These are phyloP conservation scores for Zoroaster sp. DNA, from an alignment of 53 echinoderm and acorn worm species.

Conservation along the genomic window DNA sequence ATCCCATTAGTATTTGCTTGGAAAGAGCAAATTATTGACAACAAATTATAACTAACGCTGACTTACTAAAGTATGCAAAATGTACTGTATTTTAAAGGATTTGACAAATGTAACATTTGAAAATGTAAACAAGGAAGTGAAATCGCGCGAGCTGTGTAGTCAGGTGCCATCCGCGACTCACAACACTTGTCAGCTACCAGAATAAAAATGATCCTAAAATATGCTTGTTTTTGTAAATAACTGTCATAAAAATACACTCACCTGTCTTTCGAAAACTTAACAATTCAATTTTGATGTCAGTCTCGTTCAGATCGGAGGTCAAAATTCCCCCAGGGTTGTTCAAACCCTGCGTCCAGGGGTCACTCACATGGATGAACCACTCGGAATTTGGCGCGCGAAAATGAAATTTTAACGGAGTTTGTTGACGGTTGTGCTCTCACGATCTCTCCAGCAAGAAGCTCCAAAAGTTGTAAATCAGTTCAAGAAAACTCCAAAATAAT, in stretches of 20 bases:
- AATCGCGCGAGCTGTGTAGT: not conserved
- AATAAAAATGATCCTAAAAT: conserved; percentile 4
- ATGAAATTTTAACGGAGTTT: conserved; percentile 64
- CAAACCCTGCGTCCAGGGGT: conserved; percentile 69
- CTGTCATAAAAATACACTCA: conserved; percentile 18
- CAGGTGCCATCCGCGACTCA: conserved; percentile 14
- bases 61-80: not conserved
- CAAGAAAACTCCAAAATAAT: conserved; percentile 18
- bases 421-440: conserved; percentile 24
- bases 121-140: conserved; percentile 53
- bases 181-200: conserved; percentile 36
- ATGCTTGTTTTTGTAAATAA: conserved; percentile 14
- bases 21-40: not conserved
- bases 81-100: not conserved
- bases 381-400: conserved; percentile 93
- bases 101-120: not conserved
- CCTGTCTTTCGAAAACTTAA: conserved; percentile 33
- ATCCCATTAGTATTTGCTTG: not conserved
- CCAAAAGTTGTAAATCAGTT: conserved; percentile 1
- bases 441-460: conserved; percentile 13
- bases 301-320: conserved; percentile 42
- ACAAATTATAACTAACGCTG: not conserved
- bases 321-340: conserved; percentile 56
- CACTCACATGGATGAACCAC: conserved; percentile 82
- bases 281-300: conserved; percentile 42